These are phyloP conservation scores for Todus mexicanus DNA, from an alignment of 2,797 vertebrate genomes.

Conservation along the genomic window DNA sequence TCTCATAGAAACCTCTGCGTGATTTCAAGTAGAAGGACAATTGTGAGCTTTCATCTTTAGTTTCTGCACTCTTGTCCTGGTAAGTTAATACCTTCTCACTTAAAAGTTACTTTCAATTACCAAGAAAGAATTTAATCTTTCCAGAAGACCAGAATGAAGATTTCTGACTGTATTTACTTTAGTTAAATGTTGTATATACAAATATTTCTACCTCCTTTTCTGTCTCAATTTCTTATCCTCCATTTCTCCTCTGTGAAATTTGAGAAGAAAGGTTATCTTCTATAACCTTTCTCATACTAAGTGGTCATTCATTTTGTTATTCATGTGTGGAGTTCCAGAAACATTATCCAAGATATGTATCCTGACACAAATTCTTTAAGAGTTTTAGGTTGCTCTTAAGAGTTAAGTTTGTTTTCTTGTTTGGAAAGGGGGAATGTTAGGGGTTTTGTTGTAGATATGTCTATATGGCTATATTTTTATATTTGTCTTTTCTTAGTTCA, in stretches of 20 bases:
- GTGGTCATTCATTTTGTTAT: not conserved
- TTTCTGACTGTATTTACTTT: not conserved
- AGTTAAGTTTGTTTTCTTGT: not conserved
- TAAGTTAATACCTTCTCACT: not conserved
- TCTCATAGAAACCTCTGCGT: not conserved
- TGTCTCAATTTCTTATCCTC: not conserved
- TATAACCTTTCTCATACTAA: not conserved
- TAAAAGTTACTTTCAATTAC: not conserved
- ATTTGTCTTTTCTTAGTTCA: not conserved
- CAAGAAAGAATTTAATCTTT: not conserved
- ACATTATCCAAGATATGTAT: not conserved
- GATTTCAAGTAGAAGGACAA: not conserved
- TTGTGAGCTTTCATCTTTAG: not conserved
- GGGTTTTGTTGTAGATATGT: not conserved
- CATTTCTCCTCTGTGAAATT: not conserved
- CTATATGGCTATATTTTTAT: not conserved
- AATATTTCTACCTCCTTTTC: not conserved
- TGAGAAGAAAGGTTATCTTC: not conserved
- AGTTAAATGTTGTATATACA: not conserved
- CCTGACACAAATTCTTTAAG: not conserved
- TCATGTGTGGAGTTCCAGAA: not conserved
- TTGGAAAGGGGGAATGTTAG: not conserved
- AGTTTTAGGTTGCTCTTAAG: not conserved
- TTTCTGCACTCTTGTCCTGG: not conserved
- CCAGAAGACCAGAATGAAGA: not conserved